Percentiles rank a stretch among this genome's conserved stretches.
These are phyloP conservation scores for Allophyes oxyacanthae DNA, from an alignment of 2,888 invertebrate species.

Conservation along the genomic window DNA sequence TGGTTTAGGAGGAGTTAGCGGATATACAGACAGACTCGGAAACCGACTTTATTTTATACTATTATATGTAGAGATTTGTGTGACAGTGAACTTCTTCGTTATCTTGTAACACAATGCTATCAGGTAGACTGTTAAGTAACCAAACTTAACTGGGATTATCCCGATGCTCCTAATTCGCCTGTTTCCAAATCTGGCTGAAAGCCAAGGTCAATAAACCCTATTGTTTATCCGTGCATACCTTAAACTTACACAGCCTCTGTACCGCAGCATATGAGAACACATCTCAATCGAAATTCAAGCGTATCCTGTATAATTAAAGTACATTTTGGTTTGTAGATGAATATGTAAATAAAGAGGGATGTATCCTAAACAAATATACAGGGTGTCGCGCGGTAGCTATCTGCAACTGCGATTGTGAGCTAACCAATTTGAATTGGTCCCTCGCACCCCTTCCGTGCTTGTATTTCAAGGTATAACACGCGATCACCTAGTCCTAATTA, in stretches of 20 bases:
- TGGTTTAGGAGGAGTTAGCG: no score
- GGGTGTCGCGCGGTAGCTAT: slow-evolving; percentile 77
- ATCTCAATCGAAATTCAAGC: slow-evolving; percentile 67
- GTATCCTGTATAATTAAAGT: slow-evolving; percentile 64
- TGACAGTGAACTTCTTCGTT: not conserved
- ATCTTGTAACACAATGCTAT: slow-evolving; percentile 27
- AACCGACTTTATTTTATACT: no score
- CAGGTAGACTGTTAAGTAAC: slow-evolving; percentile 42
- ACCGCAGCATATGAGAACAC: slow-evolving; percentile 58
- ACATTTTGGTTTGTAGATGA: slow-evolving; percentile 62
- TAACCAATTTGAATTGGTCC: slow-evolving; percentile 69
- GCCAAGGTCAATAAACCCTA: slow-evolving; percentile 86
- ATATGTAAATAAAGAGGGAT: slow-evolving; percentile 82
- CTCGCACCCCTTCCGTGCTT: slow-evolving; percentile 44
- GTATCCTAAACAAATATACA: slow-evolving; percentile 86
- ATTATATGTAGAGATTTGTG: no score
- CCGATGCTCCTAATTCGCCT: slow-evolving; percentile 72
- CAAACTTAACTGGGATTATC: slow-evolving; percentile 66
- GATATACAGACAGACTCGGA: no score
- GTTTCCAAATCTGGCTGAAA: slow-evolving; percentile 77
- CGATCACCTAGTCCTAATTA: slow-evolving; percentile 53
- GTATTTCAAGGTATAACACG: slow-evolving; percentile 27
- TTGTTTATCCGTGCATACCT: slow-evolving; percentile 74
- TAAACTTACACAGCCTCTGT: slow-evolving; percentile 68
- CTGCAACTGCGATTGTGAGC: slow-evolving; percentile 68